Base-by-base conservation (phyloP, 1,140 invertebrate species). In the Drosophila navojoa region DNA sequence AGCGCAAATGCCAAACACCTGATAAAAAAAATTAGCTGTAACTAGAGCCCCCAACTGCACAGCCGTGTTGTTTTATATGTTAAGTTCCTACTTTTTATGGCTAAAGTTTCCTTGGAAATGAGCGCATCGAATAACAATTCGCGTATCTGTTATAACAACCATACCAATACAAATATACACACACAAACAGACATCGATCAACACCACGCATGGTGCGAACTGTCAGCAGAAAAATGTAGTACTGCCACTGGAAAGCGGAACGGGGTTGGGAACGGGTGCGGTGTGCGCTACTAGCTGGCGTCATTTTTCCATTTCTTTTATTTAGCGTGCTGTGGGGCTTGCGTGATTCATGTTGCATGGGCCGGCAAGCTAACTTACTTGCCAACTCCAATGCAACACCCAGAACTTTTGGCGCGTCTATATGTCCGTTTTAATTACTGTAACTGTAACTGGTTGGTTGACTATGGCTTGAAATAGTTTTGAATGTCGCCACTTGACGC, bases 31-130 rank as follows among this genome's bases (percentile, higher is more conserved):
- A 49, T 3, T 22, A 49, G 11, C 35, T 55, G 38, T 40, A 66
- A 50, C 49, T 16, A 59, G 6, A 35, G 5, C 15, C 19, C 50
- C 42, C 42, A 61, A 42, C 38, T 47, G 11, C 40, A 32, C 4
- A 68, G 29, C 10, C 54, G 22, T 50, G 27, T 62, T 70, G 58
- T 62, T 69, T 61, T 45, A 52, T 71, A 50, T 60, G 57, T 50
- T 69, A 61, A 79, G 58, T 76, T 78, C 53, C 61, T 67, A 55
- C 49, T 16, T 63, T 86, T 81, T 81, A 86, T 77, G 75, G 76
- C 60, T 53, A 70, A 86, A 86, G 81, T 86, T 86, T 86, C 81
- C 81, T 87, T 86, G 81, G 81, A 81, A 86, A 85, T 85, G 74
- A 49, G 71, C 71, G 64, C 71, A 73, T 73, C 67, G 63, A 69